Conservation (phyloP, 2,113 vertebrate species). For the Lathamus discolor region DNA sequence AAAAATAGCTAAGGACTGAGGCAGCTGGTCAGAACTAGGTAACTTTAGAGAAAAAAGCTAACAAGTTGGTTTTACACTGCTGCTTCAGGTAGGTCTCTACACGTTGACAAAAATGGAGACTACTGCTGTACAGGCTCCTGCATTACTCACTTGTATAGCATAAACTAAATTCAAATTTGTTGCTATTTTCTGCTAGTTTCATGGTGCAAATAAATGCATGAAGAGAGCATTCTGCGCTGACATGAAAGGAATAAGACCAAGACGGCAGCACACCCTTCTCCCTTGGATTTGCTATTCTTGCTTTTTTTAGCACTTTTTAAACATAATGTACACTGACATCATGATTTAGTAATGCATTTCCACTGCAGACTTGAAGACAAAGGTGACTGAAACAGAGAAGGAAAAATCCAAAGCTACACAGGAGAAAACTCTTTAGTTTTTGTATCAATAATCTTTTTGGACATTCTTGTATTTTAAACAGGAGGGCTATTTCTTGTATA, state of each 20-base stretch:
- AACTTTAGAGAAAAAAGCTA: not conserved
- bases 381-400: not conserved
- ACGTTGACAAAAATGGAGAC: not conserved
- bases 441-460: not conserved
- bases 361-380: not conserved
- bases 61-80: not conserved
- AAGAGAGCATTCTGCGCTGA: not conserved
- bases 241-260: not conserved
- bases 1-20: not conserved
- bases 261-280: not conserved
- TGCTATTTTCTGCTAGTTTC: not conserved
- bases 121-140: not conserved
- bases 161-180: not conserved
- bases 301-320: slow-evolving; percentile 3
- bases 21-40: not conserved
- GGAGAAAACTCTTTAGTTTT: not conserved
- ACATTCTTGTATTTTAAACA: not conserved
- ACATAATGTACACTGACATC: not conserved
- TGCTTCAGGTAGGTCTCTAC: not conserved
- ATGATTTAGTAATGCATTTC: not conserved
- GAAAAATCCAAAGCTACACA: not conserved
- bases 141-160: not conserved
- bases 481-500: not conserved
- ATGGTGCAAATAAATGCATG: not conserved
- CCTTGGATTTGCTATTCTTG: not conserved